phyloP scores from a whole-genome alignment of 2,113 vertebrate species.

The Siniperca knerii region DNA sequence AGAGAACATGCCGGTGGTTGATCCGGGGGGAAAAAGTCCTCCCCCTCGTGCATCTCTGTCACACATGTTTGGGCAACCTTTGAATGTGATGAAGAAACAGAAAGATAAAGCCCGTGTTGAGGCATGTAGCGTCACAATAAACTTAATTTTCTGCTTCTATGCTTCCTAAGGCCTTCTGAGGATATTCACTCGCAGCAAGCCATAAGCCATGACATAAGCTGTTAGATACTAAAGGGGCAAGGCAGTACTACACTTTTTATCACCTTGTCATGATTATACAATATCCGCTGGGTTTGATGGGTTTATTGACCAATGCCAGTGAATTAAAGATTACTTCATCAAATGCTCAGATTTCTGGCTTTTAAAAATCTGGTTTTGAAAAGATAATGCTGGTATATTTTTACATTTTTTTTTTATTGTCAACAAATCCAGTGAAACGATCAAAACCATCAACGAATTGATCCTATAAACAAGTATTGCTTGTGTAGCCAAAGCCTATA shows the following conservation, averaged over 20 bases:
- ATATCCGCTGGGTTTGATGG: not conserved
- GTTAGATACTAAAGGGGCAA: not conserved
- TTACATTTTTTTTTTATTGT: not conserved
- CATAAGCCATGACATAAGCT: not conserved
- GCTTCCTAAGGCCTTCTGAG: conserved; percentile 10
- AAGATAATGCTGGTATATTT: not conserved
- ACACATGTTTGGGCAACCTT: conserved; percentile 38
- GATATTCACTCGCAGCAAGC: not conserved
- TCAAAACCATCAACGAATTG: not conserved
- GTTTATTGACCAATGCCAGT: not conserved
- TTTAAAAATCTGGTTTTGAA: not conserved
- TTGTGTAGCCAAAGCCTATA: not conserved
- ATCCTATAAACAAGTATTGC: not conserved
- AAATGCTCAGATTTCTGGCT: conserved; percentile 6
- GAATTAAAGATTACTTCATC: not conserved
- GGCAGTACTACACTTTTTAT: not conserved
- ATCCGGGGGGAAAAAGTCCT: conserved; percentile 51
- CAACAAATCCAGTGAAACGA: not conserved
- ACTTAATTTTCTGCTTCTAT: conserved; percentile 37
- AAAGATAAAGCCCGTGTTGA: conserved; percentile 33
- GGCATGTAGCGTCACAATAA: conserved; percentile 33
- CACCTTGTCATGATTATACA: not conserved
- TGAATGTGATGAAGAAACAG: conserved; percentile 44
- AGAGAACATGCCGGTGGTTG: conserved; percentile 47
- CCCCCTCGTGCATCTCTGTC: conserved; percentile 43